Base-by-base conservation (phyloP, 2,113 vertebrate species). In the Morone saxatilis region DNA sequence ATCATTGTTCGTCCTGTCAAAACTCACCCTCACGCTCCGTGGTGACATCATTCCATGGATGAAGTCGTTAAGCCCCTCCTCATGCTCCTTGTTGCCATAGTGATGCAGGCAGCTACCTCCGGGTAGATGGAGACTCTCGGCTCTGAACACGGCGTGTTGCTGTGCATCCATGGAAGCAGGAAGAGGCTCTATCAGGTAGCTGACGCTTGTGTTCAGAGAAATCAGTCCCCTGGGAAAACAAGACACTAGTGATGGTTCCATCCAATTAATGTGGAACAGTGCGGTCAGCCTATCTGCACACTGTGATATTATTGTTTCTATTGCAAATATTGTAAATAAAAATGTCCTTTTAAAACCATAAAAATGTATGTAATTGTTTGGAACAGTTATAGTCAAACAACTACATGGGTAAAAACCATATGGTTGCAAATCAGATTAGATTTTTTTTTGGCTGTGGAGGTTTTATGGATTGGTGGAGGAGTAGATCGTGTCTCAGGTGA, bases 181-280 rank as follows among this genome's bases (percentile, higher is more conserved):
- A 63, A 96, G 89, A 0, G 98, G 98, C 90, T 99, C 96, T 43
- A 99, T 94, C 93, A 99, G 54, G 71, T 98, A 99, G 89, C 96
- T 98, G 89, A 96, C 85, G 78, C 97, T 98, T 57, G 90, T 85
- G 93, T 93, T 97, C 87, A 99, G 17, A 7, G 93, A 48, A 63
- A 99, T 97, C 60, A 99, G 94, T 83, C 98, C 98, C 93, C 98
- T 99, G 94, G 89, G 43, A 78, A 94, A 94, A 25, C 0, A 94
- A 86, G 51, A 83, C 72, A 62, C 17, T 3, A n/a, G 4, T 57
- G 10, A 78, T 62, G 82, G 80, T 84, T 89, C 81, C 88, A 76
- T 70, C 22, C 38, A 71, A 72, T 73, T 50, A 70, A 41, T 48
- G 11, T 16, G 5, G 59, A n/a, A 65, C 5, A 60, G 6, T 48